Percentiles rank a stretch among this genome's conserved stretches.
phyloP scores from a whole-genome alignment of 2,888 invertebrate genomes.

The Machimus atricapillus region DNA sequence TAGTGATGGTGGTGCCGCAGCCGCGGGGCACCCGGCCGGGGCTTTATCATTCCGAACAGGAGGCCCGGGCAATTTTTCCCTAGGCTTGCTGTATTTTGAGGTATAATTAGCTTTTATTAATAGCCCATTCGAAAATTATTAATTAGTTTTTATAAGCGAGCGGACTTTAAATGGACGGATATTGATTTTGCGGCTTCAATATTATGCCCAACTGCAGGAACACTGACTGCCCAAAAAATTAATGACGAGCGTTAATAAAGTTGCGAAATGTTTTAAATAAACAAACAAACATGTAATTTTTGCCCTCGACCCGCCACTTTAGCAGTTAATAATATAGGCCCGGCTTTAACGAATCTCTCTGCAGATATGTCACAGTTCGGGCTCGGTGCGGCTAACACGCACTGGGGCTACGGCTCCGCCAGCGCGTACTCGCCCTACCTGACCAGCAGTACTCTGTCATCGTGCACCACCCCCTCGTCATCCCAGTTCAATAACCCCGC shows the following conservation, averaged over 20 bases:
- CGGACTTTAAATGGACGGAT: slow-evolving; percentile 62
- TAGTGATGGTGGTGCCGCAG: not conserved
- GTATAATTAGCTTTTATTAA: slow-evolving; percentile 64
- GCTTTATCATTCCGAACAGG: slow-evolving; percentile 16
- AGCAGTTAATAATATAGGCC: not conserved
- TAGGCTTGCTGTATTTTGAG: slow-evolving; percentile 42
- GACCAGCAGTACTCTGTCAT: slow-evolving; percentile 72
- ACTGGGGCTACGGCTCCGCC: slow-evolving; percentile 88
- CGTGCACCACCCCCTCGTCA: slow-evolving; percentile 76
- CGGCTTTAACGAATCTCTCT: not conserved
- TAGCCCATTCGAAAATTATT: slow-evolving; percentile 64
- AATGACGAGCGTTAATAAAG: slow-evolving; percentile 35
- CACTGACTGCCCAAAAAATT: slow-evolving; percentile 26
- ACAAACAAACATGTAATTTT: slow-evolving; percentile 1
- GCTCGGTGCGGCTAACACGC: slow-evolving; percentile 82
- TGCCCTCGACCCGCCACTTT: not conserved
- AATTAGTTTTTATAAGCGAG: slow-evolving; percentile 63
- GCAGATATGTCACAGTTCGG: slow-evolving; percentile 87
- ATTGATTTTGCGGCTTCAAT: slow-evolving; percentile 62
- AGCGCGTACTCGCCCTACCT: slow-evolving; percentile 87
- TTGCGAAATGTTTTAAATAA: slow-evolving; percentile 31
- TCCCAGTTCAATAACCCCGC: slow-evolving; percentile 78
- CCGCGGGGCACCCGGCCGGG: not conserved
- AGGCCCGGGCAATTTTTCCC: slow-evolving; percentile 32
- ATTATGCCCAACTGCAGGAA: slow-evolving; percentile 32